These are phyloP conservation scores for Podocnemis expansa DNA, from an alignment of 2,113 vertebrate genomes.

Conservation along the genomic window DNA sequence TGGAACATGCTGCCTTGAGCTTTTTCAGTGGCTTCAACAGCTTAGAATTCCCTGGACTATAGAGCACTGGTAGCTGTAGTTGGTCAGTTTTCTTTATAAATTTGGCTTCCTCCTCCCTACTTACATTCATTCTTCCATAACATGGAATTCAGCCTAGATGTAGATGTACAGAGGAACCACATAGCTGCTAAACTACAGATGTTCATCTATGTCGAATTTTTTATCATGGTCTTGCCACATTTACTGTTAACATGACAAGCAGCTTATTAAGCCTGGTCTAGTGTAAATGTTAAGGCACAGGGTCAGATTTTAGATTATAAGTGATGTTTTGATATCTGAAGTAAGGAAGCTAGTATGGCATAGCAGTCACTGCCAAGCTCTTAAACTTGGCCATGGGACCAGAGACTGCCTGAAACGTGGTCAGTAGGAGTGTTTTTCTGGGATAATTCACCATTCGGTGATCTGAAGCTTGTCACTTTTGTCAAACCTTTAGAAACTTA, in stretches of 20 bases:
- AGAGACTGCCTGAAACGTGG: not conserved
- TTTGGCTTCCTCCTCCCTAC: not conserved
- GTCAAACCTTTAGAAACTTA: too few species aligned
- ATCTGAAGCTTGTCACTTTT: too few species aligned
- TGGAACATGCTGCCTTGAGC: not conserved
- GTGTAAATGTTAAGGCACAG: not conserved
- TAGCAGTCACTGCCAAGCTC: not conserved
- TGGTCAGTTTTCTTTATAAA: not conserved
- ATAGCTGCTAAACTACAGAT: not conserved
- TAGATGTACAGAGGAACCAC: not conserved
- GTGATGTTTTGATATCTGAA: not conserved
- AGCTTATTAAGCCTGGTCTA: not conserved
- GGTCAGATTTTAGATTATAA: not conserved
- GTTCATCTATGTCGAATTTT: not conserved
- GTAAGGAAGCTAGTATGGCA: not conserved
- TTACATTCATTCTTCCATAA: not conserved
- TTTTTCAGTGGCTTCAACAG: not conserved
- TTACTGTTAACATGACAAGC: not conserved
- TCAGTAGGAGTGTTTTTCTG: not conserved
- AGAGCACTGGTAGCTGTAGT: not conserved
- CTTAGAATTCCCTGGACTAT: not conserved
- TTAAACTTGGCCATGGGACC: not conserved
- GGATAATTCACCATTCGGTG: too few species aligned
- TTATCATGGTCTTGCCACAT: not conserved
- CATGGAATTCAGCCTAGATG: not conserved